Evolutionary conservation across 1,140 invertebrate species (phyloP).

Genomic region (Laodelphax striatellus): DNA sequence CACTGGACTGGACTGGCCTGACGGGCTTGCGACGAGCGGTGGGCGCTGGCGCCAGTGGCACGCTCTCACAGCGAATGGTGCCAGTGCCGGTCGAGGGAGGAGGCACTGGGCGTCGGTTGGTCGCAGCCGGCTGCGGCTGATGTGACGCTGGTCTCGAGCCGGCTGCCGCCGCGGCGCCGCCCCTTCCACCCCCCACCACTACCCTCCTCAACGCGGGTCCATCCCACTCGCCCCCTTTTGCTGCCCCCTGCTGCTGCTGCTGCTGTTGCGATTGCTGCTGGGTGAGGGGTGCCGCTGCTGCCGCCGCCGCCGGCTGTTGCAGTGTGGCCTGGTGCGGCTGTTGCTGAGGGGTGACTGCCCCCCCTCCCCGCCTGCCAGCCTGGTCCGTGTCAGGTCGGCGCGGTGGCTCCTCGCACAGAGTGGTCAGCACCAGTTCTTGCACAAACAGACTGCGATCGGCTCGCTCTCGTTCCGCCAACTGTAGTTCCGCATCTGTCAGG

Average conservation of each 20-base stretch:
- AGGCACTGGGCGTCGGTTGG: conserved; percentile 30
- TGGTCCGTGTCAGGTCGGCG: conserved; percentile 25
- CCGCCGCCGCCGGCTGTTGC: conserved; percentile 27
- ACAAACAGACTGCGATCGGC: conserved; percentile 55
- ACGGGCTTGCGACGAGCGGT: conserved; percentile 37
- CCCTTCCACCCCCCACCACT: conserved; percentile 28
- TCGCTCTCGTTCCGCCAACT: conserved; percentile 43
- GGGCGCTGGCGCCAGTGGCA: conserved; percentile 10
- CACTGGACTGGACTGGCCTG: conserved; percentile 38
- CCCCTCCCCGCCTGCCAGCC: conserved; percentile 9
- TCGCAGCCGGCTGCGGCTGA: conserved; percentile 27
- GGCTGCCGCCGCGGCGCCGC: conserved; percentile 1
- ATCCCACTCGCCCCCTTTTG: too few species aligned
- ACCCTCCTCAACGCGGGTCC: background rate
- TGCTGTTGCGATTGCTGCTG: conserved; percentile 32
- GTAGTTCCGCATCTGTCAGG: conserved; percentile 40
- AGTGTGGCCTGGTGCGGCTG: background rate
- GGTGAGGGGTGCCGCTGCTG: conserved; percentile 30
- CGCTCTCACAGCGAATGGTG: conserved; percentile 18
- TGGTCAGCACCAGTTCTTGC: conserved; percentile 52
- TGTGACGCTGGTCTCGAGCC: conserved; percentile 13
- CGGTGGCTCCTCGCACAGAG: conserved; percentile 33
- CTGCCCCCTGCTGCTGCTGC: conserved; percentile 21
- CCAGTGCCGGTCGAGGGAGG: conserved; percentile 32
- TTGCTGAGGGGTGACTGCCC: background rate